Base-by-base conservation (phyloP, 2,113 vertebrate genomes). In the Neopipo cinnamomea region DNA sequence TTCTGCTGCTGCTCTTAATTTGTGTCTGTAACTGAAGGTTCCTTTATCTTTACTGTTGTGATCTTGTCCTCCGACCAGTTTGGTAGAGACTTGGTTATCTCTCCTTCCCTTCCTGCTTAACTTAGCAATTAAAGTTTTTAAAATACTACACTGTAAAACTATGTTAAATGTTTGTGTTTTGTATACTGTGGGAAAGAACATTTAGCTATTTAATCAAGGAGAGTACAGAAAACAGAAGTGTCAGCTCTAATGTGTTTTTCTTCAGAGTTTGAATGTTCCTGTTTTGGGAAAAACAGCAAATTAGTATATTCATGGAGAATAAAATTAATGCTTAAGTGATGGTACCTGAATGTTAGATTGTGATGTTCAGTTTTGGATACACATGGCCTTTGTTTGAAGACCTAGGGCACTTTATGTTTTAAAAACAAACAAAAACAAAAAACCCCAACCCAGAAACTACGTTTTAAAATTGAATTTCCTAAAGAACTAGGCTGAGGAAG, bases 401-500 rank as follows among this genome's bases (percentile, higher is more conserved):
- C 25, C 35, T 83, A 47, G 37, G 44, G 75, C 35, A 58, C 42
- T 8, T 92, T 75, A 47, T 52, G 61, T 55, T 55, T 75, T 75
- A 59, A 63, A 75, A 96, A 3, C 16, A 95, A 92, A 9, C 30
- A 88, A 89, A 70, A n/a, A n/a, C n/a, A n/a, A n/a, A 55, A 33
- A 76, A n/a, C 1, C 5, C 14, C 35, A 50, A 76, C 47, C 8
- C 31, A 46, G 82, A 73, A 96, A 73, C 23, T 70, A 50, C 33
- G 33, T 80, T 76, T 28, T 63, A 94, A 95, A 88, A 2, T 37
- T n/a, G n/a, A 78, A 72, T 88, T 90, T 95, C 93, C 21, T 86
- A 15, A 91, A 66, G 66, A 76, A 78, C 71, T 93, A 96, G 79
- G 85, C 96, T 95, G 93, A 97, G 89, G 92, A 97, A 93, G 97